These are phyloP conservation scores for Vombatus ursinus DNA, from an alignment of 2,113 vertebrate species.

Conservation along the genomic window DNA sequence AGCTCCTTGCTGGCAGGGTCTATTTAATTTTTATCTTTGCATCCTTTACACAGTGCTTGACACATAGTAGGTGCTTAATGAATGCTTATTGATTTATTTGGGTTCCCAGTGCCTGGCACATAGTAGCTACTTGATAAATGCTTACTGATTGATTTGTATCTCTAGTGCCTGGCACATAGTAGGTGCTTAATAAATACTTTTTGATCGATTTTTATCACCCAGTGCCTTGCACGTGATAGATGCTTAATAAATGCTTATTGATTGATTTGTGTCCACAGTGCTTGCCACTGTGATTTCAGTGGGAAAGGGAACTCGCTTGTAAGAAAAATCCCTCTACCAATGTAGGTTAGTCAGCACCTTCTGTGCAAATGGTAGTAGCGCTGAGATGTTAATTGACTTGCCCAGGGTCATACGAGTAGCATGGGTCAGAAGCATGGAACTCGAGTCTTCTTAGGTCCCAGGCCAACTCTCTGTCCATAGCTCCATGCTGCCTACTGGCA, in stretches of 20 bases:
- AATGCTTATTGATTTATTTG: neutral
- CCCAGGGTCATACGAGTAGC: neutral
- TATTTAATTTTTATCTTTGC: neutral
- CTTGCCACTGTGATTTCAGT: neutral
- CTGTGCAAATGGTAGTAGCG: neutral
- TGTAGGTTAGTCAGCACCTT: neutral
- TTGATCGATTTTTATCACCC: too few species aligned
- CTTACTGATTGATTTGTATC: too few species aligned
- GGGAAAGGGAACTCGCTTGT: neutral
- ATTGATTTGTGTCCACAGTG: neutral
- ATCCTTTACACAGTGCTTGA: neutral
- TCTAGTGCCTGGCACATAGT: neutral
- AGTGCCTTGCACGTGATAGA: neutral
- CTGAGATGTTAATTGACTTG: neutral
- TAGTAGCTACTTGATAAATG: neutral
- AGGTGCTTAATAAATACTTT: too few species aligned
- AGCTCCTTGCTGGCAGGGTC: neutral
- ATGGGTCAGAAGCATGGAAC: neutral
- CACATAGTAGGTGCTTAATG: neutral
- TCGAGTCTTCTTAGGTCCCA: neutral
- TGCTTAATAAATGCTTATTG: neutral
- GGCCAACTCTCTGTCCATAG: neutral
- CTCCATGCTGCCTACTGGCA: neutral
- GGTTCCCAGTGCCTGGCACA: neutral
- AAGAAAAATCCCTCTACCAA: neutral